Evolutionary conservation across 2,113 vertebrate species (phyloP).

Genomic region (Mormyrus lacerda): DNA sequence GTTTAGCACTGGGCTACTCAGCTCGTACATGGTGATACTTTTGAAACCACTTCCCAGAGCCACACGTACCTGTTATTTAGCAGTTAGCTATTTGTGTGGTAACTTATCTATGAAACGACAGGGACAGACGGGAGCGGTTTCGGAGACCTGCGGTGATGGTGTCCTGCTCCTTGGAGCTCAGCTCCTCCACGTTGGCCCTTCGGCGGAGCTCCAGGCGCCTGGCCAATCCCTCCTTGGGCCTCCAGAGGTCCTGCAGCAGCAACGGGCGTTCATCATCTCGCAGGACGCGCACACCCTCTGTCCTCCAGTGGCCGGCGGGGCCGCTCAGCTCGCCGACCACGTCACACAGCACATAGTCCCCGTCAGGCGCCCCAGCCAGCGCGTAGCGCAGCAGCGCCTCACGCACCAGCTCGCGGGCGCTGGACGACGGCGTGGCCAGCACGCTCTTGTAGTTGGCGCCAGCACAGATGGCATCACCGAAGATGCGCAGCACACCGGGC

Average conservation of each 20-base stretch:
- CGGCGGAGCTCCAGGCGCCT: slow-evolving; percentile 64
- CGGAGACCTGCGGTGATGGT: slow-evolving; percentile 63
- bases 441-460: slow-evolving; percentile 74
- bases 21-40: no score
- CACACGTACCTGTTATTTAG: not conserved
- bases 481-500: slow-evolving; percentile 66
- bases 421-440: slow-evolving; percentile 59
- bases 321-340: slow-evolving; percentile 58
- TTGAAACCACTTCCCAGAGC: not conserved
- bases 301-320: slow-evolving; percentile 54
- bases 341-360: slow-evolving; percentile 60
- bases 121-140: not conserved
- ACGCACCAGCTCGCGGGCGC: slow-evolving; percentile 60
- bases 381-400: slow-evolving; percentile 67
- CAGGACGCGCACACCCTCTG: slow-evolving; percentile 57
- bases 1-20: not conserved
- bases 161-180: slow-evolving; percentile 61
- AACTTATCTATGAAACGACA: not conserved
- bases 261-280: slow-evolving; percentile 64
- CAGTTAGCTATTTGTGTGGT: not conserved
- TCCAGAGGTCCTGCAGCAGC: slow-evolving; percentile 70
- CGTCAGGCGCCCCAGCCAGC: slow-evolving; percentile 25
- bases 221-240: slow-evolving; percentile 63
- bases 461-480: slow-evolving; percentile 58
- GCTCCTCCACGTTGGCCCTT: slow-evolving; percentile 60